Evolutionary conservation across 1,140 invertebrate genomes (phyloP).

Genomic region (Pachypeltis micranthus): DNA sequence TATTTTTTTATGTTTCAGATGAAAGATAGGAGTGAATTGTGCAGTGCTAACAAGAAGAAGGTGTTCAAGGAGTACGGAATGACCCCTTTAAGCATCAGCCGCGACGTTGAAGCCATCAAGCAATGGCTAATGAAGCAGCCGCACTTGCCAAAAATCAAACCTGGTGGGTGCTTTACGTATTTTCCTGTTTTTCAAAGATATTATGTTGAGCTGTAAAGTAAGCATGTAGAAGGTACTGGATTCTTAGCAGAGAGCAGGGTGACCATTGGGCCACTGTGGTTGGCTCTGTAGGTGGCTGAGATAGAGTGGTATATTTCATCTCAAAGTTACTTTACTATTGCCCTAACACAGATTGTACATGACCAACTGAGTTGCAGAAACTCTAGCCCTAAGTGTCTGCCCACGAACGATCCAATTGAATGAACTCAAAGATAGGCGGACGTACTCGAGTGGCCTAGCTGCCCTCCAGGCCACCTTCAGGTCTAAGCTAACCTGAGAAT

Average conservation of each 20-base stretch:
- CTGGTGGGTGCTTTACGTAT: slow-evolving; percentile 23
- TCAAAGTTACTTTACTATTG: neutral
- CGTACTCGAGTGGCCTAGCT: too few relatives aligned
- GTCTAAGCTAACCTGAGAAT: too few relatives aligned
- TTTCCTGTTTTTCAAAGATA: too few relatives aligned
- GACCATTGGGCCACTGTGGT: too few relatives aligned
- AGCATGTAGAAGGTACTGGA: too few relatives aligned
- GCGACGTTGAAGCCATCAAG: slow-evolving; percentile 25
- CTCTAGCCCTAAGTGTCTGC: too few relatives aligned
- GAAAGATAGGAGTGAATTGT: neutral
- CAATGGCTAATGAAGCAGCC: slow-evolving; percentile 28
- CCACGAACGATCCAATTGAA: too few relatives aligned
- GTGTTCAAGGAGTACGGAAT: slow-evolving; percentile 25
- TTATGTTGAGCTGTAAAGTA: too few relatives aligned
- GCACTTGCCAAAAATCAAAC: slow-evolving; percentile 25
- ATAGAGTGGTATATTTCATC: neutral
- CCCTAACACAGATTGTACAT: neutral
- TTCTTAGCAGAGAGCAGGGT: too few relatives aligned
- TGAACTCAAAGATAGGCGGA: too few relatives aligned
- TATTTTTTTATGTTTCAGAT: neutral
- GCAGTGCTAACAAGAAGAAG: neutral
- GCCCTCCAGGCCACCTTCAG: too few relatives aligned
- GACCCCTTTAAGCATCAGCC: slow-evolving; percentile 16
- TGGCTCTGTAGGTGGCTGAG: too few relatives aligned
- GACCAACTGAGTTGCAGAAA: neutral